phyloP scores from a whole-genome alignment of 2,797 vertebrate genomes.

The Aphelocoma californica region DNA sequence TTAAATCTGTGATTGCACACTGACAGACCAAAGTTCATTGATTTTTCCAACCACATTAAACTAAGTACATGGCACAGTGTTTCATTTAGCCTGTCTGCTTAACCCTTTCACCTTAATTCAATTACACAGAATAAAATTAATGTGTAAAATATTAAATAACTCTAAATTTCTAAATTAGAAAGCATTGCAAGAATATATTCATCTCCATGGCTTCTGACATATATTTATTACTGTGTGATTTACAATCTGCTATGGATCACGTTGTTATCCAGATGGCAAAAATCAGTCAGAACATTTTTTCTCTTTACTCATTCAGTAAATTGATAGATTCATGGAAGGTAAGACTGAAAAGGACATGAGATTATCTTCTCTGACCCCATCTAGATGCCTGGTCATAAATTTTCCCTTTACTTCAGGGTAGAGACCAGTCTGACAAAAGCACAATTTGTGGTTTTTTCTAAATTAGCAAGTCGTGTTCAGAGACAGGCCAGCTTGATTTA shows the following conservation, averaged over 20 bases:
- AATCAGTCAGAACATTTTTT: background rate
- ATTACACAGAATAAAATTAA: constrained; percentile 33
- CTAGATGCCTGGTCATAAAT: background rate
- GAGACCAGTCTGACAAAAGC: background rate
- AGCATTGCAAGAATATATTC: background rate
- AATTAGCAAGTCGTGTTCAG: background rate
- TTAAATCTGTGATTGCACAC: constrained; percentile 62
- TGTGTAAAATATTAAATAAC: constrained; percentile 50
- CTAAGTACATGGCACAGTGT: constrained; percentile 20
- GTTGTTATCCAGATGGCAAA: constrained; percentile 2
- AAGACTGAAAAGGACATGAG: background rate
- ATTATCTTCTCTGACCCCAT: constrained; percentile 27
- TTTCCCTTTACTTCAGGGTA: background rate
- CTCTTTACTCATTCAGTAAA: background rate
- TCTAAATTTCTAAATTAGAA: constrained; percentile 34
- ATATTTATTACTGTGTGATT: constrained; percentile 17
- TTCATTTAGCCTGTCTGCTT: constrained; percentile 58
- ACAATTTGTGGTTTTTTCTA: background rate
- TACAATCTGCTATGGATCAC: background rate
- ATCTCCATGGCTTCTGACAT: background rate
- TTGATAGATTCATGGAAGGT: background rate
- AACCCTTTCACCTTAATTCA: constrained; percentile 54
- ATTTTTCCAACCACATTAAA: constrained; percentile 60
- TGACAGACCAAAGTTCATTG: constrained; percentile 60
- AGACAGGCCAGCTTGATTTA: background rate